phyloP scores from a whole-genome alignment of 2,113 vertebrate genomes.

The Erythrocercus mccallii region DNA sequence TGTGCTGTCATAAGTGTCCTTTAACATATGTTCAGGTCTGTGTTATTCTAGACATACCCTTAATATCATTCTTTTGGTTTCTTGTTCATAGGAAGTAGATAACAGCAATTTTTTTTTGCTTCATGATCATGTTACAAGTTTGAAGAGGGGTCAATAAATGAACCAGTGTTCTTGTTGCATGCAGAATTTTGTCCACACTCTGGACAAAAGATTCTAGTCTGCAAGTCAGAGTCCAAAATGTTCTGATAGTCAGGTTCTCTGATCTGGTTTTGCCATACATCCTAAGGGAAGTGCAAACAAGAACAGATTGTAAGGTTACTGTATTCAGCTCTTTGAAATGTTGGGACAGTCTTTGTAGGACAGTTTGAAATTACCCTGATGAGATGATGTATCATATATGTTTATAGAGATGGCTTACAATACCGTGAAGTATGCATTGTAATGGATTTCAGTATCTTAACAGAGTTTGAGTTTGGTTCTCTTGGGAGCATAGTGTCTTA shows the following conservation, averaged over 20 bases:
- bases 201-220: background rate
- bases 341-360: background rate
- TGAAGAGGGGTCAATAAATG: background rate
- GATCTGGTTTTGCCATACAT: background rate
- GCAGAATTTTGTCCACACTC: background rate
- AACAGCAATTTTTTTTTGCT: background rate
- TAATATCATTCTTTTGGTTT: background rate
- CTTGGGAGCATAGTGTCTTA: background rate
- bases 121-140: background rate
- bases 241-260: background rate
- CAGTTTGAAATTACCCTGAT: background rate
- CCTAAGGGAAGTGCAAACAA: background rate
- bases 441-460: background rate
- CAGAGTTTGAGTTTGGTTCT: background rate
- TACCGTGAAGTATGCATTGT: background rate
- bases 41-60: background rate
- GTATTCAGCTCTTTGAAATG: background rate
- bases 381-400: background rate
- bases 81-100: background rate
- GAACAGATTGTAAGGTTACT: background rate
- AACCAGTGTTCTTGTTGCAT: background rate
- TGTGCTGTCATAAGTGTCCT: background rate
- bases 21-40: background rate
- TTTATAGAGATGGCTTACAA: background rate
- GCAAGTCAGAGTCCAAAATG: background rate